Conservation (phyloP, 2,113 vertebrate genomes). For the Malurus melanocephalus region DNA sequence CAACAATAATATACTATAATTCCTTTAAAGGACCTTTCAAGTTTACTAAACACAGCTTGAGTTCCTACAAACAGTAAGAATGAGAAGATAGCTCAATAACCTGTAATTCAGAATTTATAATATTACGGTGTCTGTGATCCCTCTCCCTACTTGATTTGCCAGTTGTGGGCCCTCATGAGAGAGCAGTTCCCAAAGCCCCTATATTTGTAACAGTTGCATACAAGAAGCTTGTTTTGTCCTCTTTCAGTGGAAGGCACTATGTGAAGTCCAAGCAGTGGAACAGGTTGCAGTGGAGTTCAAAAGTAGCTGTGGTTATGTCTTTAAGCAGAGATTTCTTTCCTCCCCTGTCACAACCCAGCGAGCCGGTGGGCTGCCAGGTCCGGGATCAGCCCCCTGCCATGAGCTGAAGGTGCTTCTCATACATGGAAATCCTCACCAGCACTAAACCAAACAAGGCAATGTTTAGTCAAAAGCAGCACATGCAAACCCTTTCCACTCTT, state of each 20-base stretch:
- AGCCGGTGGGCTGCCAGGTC: not conserved
- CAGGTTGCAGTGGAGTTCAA: not conserved
- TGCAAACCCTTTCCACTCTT: not conserved
- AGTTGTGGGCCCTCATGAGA: not conserved
- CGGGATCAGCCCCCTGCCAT: accelerated
- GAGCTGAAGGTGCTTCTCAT: not conserved
- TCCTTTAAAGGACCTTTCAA: not conserved
- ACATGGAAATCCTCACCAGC: not conserved
- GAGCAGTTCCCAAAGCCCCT: not conserved
- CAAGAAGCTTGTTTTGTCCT: not conserved
- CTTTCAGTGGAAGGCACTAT: not conserved
- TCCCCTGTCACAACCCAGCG: accelerated
- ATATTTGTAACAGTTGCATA: not conserved
- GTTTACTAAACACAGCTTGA: not conserved
- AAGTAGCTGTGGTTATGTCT: not conserved
- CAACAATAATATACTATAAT: not conserved
- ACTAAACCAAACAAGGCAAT: not conserved
- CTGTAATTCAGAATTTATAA: too few relatives aligned
- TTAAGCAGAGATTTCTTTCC: not conserved
- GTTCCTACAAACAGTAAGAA: not conserved
- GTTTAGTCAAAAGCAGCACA: not conserved
- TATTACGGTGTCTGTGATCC: not conserved
- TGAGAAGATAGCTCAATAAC: not conserved
- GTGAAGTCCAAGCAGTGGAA: not conserved
- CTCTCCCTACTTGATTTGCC: not conserved